phyloP scores from a whole-genome alignment of 2,113 vertebrate genomes.

The Caracal caracal region DNA sequence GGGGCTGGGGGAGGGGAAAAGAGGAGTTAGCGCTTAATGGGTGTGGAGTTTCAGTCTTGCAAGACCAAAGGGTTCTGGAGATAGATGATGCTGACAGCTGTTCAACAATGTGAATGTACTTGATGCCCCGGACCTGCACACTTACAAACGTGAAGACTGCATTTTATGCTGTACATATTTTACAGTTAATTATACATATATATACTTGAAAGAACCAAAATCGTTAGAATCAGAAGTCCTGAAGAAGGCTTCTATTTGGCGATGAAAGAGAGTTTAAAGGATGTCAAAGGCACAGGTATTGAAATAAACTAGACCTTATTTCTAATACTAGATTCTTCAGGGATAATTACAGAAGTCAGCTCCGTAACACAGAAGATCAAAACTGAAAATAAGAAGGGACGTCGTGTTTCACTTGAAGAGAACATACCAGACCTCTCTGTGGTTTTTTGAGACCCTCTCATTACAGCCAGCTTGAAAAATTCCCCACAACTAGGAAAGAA shows the following conservation, averaged over 20 bases:
- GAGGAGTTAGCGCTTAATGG: background rate
- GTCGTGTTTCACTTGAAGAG: slow-evolving; percentile 13
- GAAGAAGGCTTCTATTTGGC: background rate
- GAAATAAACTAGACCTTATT: slow-evolving; percentile 24
- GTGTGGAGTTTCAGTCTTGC: background rate
- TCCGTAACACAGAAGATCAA: background rate
- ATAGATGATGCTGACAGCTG: background rate
- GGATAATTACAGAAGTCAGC: background rate
- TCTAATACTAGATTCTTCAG: slow-evolving; percentile 4
- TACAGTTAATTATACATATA: background rate
- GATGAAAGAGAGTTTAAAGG: background rate
- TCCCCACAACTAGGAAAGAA: slow-evolving; percentile 77
- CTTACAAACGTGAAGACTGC: background rate
- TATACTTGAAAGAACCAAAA: background rate
- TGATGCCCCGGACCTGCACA: background rate
- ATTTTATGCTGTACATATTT: background rate
- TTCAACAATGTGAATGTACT: too few relatives aligned
- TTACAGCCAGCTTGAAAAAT: slow-evolving; percentile 63
- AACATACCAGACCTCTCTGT: slow-evolving; percentile 47
- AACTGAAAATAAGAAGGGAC: slow-evolving; percentile 49
- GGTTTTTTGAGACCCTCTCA: slow-evolving; percentile 65
- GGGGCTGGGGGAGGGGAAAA: background rate
- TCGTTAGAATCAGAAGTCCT: background rate
- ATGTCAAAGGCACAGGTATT: background rate
- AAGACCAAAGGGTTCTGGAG: background rate